A percentile compares a stretch with the other conserved stretches of the same genome.
These are phyloP conservation scores for Valencia hispanica DNA, from an alignment of 2,797 vertebrate species.

Conservation along the genomic window DNA sequence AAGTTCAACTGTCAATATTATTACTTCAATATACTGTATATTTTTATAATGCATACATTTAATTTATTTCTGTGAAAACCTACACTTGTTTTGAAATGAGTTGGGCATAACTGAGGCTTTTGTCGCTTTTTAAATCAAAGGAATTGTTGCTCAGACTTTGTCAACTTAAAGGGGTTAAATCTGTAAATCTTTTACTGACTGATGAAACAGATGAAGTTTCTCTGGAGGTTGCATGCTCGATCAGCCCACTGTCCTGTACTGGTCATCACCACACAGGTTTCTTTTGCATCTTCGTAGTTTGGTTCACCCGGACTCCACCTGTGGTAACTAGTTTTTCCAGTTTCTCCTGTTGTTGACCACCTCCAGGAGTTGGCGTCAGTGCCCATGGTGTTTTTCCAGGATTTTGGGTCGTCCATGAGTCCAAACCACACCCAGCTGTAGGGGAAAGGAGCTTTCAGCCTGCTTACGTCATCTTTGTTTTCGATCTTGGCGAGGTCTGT, in stretches of 20 bases:
- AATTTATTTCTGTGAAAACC: too few relatives aligned
- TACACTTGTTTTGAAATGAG: too few relatives aligned
- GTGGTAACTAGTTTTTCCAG: not conserved
- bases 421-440: slow-evolving; percentile 41
- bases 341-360: slow-evolving; percentile 37
- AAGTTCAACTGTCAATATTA: too few relatives aligned
- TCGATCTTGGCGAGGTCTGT: slow-evolving; percentile 35
- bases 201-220: slow-evolving; percentile 23
- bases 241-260: not conserved
- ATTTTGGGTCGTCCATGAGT: slow-evolving; percentile 18
- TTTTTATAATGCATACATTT: too few relatives aligned
- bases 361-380: slow-evolving; percentile 41
- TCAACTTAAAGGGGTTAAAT: not conserved
- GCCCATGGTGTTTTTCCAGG: slow-evolving; percentile 19
- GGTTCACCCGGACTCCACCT: fast-evolving
- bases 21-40: too few relatives aligned
- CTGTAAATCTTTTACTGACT: slow-evolving; percentile 21
- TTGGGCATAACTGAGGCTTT: too few relatives aligned
- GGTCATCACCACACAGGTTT: not conserved
- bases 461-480: slow-evolving; percentile 5
- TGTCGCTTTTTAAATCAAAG: too few relatives aligned
- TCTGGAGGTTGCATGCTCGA: fast-evolving
- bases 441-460: not conserved
- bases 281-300: fast-evolving
- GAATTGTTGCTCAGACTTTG: not conserved